Evolutionary conservation across 2,797 vertebrate species (phyloP), one percentile per base, ranked within the genome.

Genomic region (Mycteria americana): DNA sequence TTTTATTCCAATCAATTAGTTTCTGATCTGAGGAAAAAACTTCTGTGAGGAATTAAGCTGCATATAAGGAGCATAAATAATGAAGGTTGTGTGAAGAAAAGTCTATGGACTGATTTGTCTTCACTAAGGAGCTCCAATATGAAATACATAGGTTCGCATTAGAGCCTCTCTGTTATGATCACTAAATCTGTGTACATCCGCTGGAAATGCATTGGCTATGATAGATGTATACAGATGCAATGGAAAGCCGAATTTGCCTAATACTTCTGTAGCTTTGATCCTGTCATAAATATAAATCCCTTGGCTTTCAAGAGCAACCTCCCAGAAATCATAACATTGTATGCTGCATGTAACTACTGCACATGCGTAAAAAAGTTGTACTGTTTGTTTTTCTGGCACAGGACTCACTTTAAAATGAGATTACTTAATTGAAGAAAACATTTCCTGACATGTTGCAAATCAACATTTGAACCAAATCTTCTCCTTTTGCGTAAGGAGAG

Each of bases 361-460:
- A 12, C 89, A 50, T 92, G 88, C 87, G 76, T 75, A 82, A 95
- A 94, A 89, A 97, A 97, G 88, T 97, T 97, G 92, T 69, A 77
- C 86, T 97, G 86, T 97, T 98, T 96, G 91, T 96, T 97, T 97
- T 98, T 96, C 95, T 98, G 97, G 95, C 93, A 92, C 80, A 87
- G 65, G 93, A 65, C 88, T 96, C 84, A 87, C 63, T 97, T 96
- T 95, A 96, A 98, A 97, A 97, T 96, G 88, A 97, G 97, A 97
- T 98, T 98, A 97, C 89, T 97, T 98, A 97, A 97, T 96, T 97
- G 97, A 97, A 97, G 96, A 97, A 97, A 98, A 98, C 93, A 95
- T 97, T 97, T 97, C 97, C 94, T 97, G 97, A 97, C 96, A 76
- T 96, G 93, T 81, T 97, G 88, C 97, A 94, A 98, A 97, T 96